Evolutionary conservation across 1,140 invertebrate genomes (phyloP).

Genomic region (Dinothrombium tinctorium): DNA sequence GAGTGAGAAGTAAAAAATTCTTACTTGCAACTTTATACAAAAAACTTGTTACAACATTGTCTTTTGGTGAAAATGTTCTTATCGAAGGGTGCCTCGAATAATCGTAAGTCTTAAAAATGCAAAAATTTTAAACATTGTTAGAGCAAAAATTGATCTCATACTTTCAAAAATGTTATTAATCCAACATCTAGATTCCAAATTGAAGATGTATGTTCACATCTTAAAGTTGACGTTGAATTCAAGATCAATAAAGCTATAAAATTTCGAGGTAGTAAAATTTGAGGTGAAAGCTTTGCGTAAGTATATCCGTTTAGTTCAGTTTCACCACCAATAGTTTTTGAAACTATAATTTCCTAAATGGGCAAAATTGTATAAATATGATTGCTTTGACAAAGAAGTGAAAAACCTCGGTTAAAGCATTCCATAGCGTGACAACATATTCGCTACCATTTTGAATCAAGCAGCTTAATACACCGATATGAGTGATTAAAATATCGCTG

Average conservation of each 20-base stretch:
- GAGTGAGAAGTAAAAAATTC: background rate
- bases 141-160: background rate
- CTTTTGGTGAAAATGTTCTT: too few relatives aligned
- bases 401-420: background rate
- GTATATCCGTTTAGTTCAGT: background rate
- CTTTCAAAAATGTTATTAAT: background rate
- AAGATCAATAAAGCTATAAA: background rate
- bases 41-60: too few relatives aligned
- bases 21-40: conserved; percentile 5
- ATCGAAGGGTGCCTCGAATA: conserved; percentile 1
- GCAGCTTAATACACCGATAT: background rate
- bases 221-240: background rate
- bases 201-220: background rate
- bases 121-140: background rate
- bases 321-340: conserved; percentile 4
- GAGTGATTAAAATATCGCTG: background rate
- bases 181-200: background rate
- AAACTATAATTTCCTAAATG: conserved; percentile 1
- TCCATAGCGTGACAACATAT: background rate
- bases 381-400: background rate
- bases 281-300: background rate
- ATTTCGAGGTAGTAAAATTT: background rate
- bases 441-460: too few relatives aligned
- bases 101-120: background rate
- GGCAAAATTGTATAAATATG: background rate